Conservation (phyloP, 2,888 invertebrate genomes). For the Sphaeridia pumilis region DNA sequence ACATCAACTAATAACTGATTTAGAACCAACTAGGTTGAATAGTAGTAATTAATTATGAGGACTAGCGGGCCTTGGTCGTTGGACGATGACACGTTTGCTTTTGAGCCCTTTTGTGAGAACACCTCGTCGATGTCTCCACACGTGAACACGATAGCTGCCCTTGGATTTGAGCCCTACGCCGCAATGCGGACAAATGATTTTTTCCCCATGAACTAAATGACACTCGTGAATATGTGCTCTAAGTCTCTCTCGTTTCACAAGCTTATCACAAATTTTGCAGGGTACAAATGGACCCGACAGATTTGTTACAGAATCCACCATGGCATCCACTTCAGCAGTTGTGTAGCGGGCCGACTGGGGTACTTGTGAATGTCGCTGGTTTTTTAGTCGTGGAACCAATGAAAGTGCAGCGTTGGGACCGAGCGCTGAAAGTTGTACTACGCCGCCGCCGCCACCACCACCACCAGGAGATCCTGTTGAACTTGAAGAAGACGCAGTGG, state of each 20-base stretch:
- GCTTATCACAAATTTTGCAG: conserved; percentile 33
- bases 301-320: conserved; percentile 32
- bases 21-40: too few relatives aligned
- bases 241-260: conserved; percentile 33
- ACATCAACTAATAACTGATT: too few relatives aligned
- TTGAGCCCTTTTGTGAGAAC: conserved; percentile 10
- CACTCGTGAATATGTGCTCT: conserved; percentile 35
- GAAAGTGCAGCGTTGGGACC: background rate
- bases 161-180: conserved; percentile 35
- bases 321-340: conserved; percentile 33
- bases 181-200: conserved; percentile 32
- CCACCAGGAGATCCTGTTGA: background rate
- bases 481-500: background rate
- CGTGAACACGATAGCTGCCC: conserved; percentile 28
- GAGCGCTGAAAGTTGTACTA: too few relatives aligned
- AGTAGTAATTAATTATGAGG: too few relatives aligned
- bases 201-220: conserved; percentile 31
- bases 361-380: conserved; percentile 32
- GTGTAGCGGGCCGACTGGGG: conserved; percentile 31
- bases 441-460: background rate
- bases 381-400: conserved; percentile 19
- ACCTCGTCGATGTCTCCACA: conserved; percentile 18
- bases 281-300: conserved; percentile 33
- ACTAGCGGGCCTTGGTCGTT: background rate
- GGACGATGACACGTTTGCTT: background rate